Base-by-base conservation (phyloP, 2,113 vertebrate species). In the Miniopterus natalensis region DNA sequence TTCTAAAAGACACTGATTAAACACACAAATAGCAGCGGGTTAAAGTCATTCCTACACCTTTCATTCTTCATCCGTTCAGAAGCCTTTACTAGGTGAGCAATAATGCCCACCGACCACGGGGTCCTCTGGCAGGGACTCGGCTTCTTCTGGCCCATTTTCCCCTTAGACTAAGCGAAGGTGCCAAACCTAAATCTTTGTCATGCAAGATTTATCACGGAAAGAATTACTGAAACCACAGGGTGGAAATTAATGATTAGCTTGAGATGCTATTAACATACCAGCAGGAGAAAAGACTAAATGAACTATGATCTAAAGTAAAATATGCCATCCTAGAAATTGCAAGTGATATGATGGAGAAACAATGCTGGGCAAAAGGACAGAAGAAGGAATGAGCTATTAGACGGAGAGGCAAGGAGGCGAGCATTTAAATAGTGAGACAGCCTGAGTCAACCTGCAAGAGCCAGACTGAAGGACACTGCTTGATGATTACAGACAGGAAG, bases 181-280 rank as follows among this genome's bases (percentile, higher is more conserved):
- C 73, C 83, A 96, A 97, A 78, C 3, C 66, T 96, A 94, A 98
- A 96, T 95, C 97, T 97, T 95, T 55, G 74, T 89, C 36, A 86
- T 81, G 78, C 84, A 92, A 95, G 88, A 96, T 96, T 97, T 96
- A 97, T 73, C 81, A 95, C 73, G 61, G 51, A 97, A 92, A 65
- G 77, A 97, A 97, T 96, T 97, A 96, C 3, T 94, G 90, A 97
- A 97, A 94, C 94, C 92, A 96, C 94, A 84, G 96, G 94, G 92
- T 97, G 81, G 96, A 97, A 98, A 96, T 97, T 97, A 97, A 96
- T 97, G 97, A 97, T 97, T 96, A 97, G 88, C 85, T 85, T 96
- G 77, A 97, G 85, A 88, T 94, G 90, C 88, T 96, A 97, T 97
- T 97, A 97, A 78, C 96, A 97, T 93, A 95, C 9, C 97, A 97